These are phyloP conservation scores for Hemiscyllium ocellatum DNA, from an alignment of 2,113 vertebrate genomes.

Conservation along the genomic window DNA sequence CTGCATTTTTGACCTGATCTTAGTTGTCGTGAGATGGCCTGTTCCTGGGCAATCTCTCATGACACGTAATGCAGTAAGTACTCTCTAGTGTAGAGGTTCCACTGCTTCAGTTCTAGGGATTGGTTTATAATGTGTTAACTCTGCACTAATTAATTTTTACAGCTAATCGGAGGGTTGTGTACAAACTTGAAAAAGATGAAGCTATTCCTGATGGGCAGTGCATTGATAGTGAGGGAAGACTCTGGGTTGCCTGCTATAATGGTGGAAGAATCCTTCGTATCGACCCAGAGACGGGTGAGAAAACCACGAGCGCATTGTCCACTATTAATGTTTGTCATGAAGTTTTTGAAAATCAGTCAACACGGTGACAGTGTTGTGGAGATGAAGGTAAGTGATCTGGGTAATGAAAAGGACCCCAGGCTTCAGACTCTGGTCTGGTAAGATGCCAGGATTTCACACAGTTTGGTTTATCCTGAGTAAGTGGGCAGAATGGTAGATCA, in stretches of 20 bases:
- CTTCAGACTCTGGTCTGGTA: neutral
- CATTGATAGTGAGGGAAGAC: constrained; percentile 71
- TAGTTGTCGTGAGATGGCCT: neutral
- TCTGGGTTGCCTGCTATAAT: constrained; percentile 85
- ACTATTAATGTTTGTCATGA: neutral
- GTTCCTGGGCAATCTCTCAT: neutral
- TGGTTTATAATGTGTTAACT: neutral
- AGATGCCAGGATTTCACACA: neutral
- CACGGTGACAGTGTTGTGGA: neutral
- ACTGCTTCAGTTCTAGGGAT: no score
- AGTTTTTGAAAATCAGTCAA: neutral
- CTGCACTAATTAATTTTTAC: constrained; percentile 1
- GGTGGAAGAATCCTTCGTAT: constrained; percentile 80
- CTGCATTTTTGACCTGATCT: neutral
- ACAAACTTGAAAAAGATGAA: constrained; percentile 69
- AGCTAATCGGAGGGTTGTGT: constrained; percentile 65
- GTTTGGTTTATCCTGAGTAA: neutral
- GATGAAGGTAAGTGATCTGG: neutral
- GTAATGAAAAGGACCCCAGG: neutral
- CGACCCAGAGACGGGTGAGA: constrained; percentile 75
- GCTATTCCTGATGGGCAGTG: constrained; percentile 87
- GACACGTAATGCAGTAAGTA: neutral
- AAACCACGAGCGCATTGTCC: neutral
- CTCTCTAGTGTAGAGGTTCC: no score
- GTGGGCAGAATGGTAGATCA: neutral